phyloP scores from a whole-genome alignment of 2,797 vertebrate species.

The Alfaro cultratus region DNA sequence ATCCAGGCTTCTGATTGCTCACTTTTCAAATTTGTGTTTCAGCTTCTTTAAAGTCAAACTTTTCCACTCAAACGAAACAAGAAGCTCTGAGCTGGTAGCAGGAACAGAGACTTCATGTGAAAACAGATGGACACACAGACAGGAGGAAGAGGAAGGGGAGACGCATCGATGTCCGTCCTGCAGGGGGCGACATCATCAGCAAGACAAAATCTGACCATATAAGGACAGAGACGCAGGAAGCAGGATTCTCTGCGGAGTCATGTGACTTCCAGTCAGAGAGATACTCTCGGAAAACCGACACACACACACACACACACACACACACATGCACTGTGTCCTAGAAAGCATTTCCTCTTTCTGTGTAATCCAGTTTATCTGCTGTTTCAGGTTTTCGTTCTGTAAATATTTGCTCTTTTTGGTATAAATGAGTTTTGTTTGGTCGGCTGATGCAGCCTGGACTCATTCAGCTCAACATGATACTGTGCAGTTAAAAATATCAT shows the following conservation, averaged over 20 bases:
- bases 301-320: not conserved
- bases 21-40: not conserved
- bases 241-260: constrained; percentile 70
- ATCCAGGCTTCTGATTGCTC: too few relatives aligned
- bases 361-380: not conserved
- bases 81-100: not conserved
- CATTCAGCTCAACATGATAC: not conserved
- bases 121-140: not conserved
- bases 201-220: constrained; percentile 60
- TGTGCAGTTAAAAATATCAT: too few relatives aligned
- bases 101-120: not conserved
- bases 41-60: not conserved
- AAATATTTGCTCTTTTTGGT: not conserved
- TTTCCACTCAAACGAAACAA: not conserved
- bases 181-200: constrained; percentile 25
- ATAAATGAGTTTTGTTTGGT: not conserved
- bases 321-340: not conserved
- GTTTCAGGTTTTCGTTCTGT: not conserved
- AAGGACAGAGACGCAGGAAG: constrained; percentile 72
- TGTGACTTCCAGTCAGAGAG: constrained; percentile 71
- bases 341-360: constrained; percentile 5
- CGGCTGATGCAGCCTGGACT: not conserved
- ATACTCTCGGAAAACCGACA: not conserved
- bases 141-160: not conserved
- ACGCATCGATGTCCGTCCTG: constrained; percentile 2